Evolutionary conservation across 2,797 vertebrate genomes (phyloP).

Genomic region (Botia almorhae): DNA sequence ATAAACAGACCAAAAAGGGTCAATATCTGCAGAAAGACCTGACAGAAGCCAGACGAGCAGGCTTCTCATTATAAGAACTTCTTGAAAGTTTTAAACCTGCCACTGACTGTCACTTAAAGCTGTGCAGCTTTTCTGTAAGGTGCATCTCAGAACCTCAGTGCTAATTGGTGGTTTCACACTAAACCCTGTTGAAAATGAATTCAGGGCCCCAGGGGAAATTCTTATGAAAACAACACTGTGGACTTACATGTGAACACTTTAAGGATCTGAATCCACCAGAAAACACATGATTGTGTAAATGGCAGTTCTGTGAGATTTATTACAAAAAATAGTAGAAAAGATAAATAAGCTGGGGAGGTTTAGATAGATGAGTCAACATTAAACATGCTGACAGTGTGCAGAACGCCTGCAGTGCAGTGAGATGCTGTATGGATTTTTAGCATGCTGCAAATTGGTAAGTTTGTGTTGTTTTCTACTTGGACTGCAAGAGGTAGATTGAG

Average conservation of each 20-base stretch:
- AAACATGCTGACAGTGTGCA: neutral
- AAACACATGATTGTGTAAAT: neutral
- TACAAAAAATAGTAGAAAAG: neutral
- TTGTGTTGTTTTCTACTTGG: neutral
- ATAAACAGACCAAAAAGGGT: neutral
- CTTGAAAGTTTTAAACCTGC: constrained; percentile 5
- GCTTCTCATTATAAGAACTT: neutral
- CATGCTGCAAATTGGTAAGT: constrained; percentile 7
- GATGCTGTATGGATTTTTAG: neutral
- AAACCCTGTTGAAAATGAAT: neutral
- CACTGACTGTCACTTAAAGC: too few species aligned
- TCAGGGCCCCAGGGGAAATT: neutral
- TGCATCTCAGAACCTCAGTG: neutral
- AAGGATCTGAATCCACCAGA: constrained; percentile 12
- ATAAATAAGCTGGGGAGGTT: neutral
- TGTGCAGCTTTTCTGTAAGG: neutral
- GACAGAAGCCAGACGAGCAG: neutral
- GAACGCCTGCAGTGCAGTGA: neutral
- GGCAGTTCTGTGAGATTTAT: constrained; percentile 1
- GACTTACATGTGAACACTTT: neutral
- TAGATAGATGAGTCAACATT: neutral
- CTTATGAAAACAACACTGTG: constrained; percentile 7
- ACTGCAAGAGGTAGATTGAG: neutral
- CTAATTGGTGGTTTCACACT: neutral
- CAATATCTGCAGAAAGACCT: neutral